These are phyloP conservation scores for Poecilus cupreus DNA, from an alignment of 2,888 invertebrate species.

Conservation along the genomic window DNA sequence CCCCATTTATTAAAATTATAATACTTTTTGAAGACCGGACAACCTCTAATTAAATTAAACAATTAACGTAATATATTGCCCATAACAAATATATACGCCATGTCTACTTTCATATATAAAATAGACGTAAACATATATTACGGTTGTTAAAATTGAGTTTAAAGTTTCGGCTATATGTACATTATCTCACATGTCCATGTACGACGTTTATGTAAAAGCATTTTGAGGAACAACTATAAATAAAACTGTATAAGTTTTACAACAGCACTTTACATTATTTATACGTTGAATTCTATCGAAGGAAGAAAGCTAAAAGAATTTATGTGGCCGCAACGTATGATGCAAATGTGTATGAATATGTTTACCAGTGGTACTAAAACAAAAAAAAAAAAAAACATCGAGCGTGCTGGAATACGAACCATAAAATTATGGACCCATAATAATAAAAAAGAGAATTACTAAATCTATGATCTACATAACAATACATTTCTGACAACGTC, in stretches of 20 bases:
- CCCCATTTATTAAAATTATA: constrained; percentile 17
- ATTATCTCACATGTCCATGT: constrained; percentile 18
- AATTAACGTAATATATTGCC: background rate
- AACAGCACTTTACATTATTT: constrained; percentile 53
- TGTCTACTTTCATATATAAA: constrained; percentile 1
- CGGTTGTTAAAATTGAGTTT: constrained; percentile 8
- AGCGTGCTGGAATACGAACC: background rate
- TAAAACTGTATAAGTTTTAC: constrained; percentile 53
- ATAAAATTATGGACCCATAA: constrained; percentile 10
- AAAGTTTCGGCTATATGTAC: constrained; percentile 20
- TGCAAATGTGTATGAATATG: constrained; percentile 30
- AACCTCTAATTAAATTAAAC: background rate
- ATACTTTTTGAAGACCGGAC: background rate
- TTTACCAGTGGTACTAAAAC: constrained; percentile 34
- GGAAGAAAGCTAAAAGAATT: constrained; percentile 44
- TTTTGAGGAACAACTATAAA: constrained; percentile 46
- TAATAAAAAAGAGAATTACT: constrained; percentile 30
- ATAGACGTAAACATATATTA: constrained; percentile 21
- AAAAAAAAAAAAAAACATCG: background rate
- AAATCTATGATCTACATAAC: constrained; percentile 24
- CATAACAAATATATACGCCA: constrained; percentile 1
- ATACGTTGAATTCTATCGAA: constrained; percentile 48
- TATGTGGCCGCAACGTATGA: constrained; percentile 33
- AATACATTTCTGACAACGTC: background rate
- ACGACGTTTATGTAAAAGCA: constrained; percentile 16